phyloP scores from a whole-genome alignment of 2,797 vertebrate genomes.

The Crax fasciolata region DNA sequence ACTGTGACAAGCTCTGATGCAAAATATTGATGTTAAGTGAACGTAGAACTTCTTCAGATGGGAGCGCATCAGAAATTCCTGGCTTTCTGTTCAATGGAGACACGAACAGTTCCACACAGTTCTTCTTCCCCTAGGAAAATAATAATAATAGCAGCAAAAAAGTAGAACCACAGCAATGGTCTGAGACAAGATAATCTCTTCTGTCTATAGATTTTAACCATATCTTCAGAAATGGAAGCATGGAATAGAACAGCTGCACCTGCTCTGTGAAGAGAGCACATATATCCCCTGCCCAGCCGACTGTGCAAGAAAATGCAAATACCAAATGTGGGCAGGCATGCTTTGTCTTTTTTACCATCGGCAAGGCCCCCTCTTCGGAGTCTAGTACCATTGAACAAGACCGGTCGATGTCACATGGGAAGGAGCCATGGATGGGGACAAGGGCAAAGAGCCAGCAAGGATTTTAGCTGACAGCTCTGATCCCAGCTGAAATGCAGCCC shows the following conservation, averaged over 20 bases:
- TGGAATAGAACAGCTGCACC: neutral
- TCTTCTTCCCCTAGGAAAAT: conserved; percentile 88
- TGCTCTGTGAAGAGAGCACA: neutral
- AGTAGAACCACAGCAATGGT: neutral
- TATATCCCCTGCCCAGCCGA: neutral
- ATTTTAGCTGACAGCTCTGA: neutral
- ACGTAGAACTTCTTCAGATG: conserved; percentile 91
- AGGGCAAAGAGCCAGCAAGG: neutral
- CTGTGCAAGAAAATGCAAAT: neutral
- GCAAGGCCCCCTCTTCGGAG: neutral
- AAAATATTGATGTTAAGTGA: conserved; percentile 91
- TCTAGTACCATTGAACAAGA: neutral
- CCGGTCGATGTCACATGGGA: neutral
- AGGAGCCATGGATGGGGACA: neutral
- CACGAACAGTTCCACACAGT: conserved; percentile 93
- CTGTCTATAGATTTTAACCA: neutral
- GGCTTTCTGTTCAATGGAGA: conserved; percentile 86
- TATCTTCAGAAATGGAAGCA: neutral
- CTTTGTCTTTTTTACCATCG: neutral
- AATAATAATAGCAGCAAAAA: neutral
- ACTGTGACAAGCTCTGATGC: conserved; percentile 89
- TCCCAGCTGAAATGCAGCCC: neutral
- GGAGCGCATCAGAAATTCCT: conserved; percentile 85
- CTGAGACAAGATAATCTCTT: neutral
- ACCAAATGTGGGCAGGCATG: fast-evolving